These are phyloP conservation scores for Pristionchus exspectatus DNA, from an alignment of 2,888 invertebrate species.

Conservation along the genomic window DNA sequence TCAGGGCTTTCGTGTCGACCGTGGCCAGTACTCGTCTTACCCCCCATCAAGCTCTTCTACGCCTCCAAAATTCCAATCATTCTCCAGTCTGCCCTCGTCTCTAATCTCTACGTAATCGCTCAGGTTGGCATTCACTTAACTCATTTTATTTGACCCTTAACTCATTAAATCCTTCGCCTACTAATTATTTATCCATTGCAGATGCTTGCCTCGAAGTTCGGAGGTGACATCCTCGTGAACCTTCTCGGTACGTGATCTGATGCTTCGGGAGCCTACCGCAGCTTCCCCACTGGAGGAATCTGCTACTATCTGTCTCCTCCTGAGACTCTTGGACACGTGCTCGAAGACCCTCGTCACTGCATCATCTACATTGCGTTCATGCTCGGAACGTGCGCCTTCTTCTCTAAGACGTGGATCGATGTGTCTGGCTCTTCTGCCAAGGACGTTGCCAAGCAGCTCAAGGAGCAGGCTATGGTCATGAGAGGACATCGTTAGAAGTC, in stretches of 20 bases:
- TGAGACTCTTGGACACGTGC: no score
- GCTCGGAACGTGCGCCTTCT: conserved; percentile 99
- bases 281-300: no score
- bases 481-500: conserved; percentile 88
- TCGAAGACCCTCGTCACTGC: conserved; percentile 91
- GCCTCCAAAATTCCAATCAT: conserved; percentile 99
- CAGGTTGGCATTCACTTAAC: conserved; percentile 82
- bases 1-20: conserved; percentile 98
- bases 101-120: conserved; percentile 95
- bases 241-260: no score
- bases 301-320: no score
- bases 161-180: background rate
- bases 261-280: no score
- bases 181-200: conserved; percentile 80
- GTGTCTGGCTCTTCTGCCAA: no score
- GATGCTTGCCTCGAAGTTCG: conserved; percentile 80
- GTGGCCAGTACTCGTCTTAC: no score
- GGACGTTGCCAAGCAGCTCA: no score
- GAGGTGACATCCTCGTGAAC: no score
- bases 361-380: conserved; percentile 97
- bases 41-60: conserved; percentile 99
- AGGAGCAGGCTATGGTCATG: no score
- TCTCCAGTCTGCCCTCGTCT: conserved; percentile 84
- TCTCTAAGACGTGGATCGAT: conserved; percentile 89
- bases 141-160: no score